Evolutionary conservation across 2,113 vertebrate species (phyloP).

Genomic region (Strix uralensis): DNA sequence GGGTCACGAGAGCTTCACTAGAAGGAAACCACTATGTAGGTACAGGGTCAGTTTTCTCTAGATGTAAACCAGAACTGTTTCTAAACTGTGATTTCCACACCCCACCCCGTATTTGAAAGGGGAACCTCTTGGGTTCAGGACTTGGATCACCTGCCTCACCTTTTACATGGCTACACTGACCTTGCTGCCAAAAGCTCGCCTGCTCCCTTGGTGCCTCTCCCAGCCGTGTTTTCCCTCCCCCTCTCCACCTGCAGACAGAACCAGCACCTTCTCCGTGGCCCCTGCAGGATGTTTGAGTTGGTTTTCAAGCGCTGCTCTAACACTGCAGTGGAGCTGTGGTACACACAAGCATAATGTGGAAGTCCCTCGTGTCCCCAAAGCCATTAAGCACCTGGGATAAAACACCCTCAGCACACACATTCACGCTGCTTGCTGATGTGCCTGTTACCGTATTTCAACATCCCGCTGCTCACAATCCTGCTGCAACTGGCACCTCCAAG

Average conservation of each 20-base stretch:
- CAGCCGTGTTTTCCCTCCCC: background rate
- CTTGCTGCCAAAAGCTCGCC: background rate
- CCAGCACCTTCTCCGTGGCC: background rate
- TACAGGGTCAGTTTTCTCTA: background rate
- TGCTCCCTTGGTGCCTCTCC: background rate
- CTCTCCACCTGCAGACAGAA: background rate
- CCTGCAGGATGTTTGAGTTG: background rate
- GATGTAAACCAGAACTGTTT: background rate
- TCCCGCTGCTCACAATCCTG: background rate
- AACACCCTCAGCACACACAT: background rate
- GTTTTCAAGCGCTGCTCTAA: background rate
- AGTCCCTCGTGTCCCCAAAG: background rate
- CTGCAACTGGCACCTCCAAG: background rate
- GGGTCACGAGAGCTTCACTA: background rate
- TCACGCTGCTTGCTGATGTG: background rate
- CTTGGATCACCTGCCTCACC: background rate
- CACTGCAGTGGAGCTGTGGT: background rate
- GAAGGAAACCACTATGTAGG: background rate
- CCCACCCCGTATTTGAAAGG: background rate
- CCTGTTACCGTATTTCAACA: background rate
- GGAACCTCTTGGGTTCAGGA: background rate
- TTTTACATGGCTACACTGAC: background rate
- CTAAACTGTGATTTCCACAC: background rate
- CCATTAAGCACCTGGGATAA: background rate
- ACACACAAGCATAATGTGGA: fast-evolving